A percentile compares a stretch with the other conserved stretches of the same genome.
phyloP scores from a whole-genome alignment of 2,113 vertebrate genomes.

The Neodontobutis hainanensis region DNA sequence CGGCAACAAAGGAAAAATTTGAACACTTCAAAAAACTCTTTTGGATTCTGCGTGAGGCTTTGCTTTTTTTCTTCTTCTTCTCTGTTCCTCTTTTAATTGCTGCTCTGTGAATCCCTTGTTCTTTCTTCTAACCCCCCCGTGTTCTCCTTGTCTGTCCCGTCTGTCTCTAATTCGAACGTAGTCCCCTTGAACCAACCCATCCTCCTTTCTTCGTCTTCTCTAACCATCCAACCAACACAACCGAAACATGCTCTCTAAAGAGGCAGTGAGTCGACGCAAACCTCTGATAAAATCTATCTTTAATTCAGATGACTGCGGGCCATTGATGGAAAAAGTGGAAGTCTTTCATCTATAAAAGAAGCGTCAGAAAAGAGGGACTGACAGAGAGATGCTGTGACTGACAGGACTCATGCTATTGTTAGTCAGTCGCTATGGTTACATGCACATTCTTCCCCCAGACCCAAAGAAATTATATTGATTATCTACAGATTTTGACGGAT shows the following conservation, averaged over 20 bases:
- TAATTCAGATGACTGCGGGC: constrained; percentile 83
- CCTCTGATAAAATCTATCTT: constrained; percentile 83
- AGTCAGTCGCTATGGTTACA: constrained; percentile 42
- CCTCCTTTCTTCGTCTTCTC: constrained; percentile 6
- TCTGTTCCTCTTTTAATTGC: constrained; percentile 72
- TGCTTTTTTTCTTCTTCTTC: constrained; percentile 64
- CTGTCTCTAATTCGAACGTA: constrained; percentile 62
- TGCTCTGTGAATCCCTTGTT: constrained; percentile 66
- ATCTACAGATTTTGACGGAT: too few species aligned
- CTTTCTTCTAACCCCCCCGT: constrained; percentile 68
- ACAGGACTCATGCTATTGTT: constrained; percentile 73
- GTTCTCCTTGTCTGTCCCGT: constrained; percentile 62
- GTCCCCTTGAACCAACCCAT: constrained; percentile 43
- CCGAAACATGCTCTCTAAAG: constrained; percentile 25
- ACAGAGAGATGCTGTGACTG: constrained; percentile 55
- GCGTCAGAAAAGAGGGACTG: constrained; percentile 58
- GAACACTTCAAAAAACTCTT: constrained; percentile 67
- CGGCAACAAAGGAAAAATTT: constrained; percentile 64
- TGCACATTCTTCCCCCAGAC: too few species aligned
- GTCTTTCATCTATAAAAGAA: constrained; percentile 83
- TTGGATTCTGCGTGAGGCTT: constrained; percentile 60
- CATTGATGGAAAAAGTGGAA: constrained; percentile 80
- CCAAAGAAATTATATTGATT: not conserved
- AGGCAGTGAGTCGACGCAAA: constrained; percentile 63
- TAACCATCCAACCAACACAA: constrained; percentile 40